phyloP scores from a whole-genome alignment of 2,888 invertebrate species.

The Cheilosia urbana region DNA sequence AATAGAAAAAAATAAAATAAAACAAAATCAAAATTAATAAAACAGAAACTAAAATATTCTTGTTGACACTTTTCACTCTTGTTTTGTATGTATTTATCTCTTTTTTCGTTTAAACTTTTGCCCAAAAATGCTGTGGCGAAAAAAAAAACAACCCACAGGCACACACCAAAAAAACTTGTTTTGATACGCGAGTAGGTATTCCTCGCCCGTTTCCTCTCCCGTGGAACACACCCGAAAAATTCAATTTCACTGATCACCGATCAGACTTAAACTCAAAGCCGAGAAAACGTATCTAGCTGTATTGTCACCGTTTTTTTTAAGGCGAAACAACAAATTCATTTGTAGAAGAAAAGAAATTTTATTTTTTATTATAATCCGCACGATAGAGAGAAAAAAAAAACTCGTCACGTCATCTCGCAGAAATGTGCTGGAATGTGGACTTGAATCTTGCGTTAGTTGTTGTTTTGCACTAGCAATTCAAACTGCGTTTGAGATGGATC shows the following conservation, averaged over 20 bases:
- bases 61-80: conserved; percentile 51
- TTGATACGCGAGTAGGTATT: conserved; percentile 28
- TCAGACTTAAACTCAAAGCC: conserved; percentile 53
- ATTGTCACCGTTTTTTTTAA: conserved; percentile 46
- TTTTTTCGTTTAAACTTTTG: conserved; percentile 44
- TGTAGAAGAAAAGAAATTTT: conserved; percentile 60
- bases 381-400: conserved; percentile 53
- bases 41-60: conserved; percentile 18
- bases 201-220: conserved; percentile 44
- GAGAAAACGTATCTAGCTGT: conserved; percentile 62
- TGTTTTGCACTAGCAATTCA: conserved; percentile 42
- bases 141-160: conserved; percentile 23
- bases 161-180: conserved; percentile 59
- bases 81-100: not conserved
- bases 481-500: not conserved
- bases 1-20: conserved; percentile 3
- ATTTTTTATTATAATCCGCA: conserved; percentile 26
- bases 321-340: conserved; percentile 35
- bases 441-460: conserved; percentile 43
- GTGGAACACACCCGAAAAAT: conserved; percentile 48
- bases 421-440: conserved; percentile 70
- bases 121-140: conserved; percentile 18
- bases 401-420: conserved; percentile 72
- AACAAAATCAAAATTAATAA: conserved; percentile 44
- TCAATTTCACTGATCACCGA: conserved; percentile 71